Evolutionary conservation across 2,113 vertebrate genomes (phyloP).

Genomic region (Brachionichthys hirsutus): DNA sequence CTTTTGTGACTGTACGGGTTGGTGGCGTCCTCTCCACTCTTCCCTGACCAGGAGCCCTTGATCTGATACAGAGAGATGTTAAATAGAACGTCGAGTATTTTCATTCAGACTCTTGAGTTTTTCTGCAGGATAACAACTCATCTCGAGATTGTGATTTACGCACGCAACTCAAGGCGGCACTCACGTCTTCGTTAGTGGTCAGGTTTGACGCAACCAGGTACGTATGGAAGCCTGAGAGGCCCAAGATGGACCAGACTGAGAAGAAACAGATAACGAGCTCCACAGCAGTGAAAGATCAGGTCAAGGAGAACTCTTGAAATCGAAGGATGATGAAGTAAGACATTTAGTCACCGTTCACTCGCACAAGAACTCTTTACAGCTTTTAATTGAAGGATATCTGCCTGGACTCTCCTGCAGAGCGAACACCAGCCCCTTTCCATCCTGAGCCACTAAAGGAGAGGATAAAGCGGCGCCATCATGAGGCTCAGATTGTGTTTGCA

Average conservation of each 20-base stretch:
- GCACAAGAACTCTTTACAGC: background rate
- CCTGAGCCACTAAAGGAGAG: slow-evolving; percentile 81
- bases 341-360: background rate
- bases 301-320: slow-evolving; percentile 79
- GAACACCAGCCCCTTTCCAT: slow-evolving; percentile 79
- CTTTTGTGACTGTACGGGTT: slow-evolving; percentile 95
- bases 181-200: slow-evolving; percentile 96
- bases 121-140: background rate
- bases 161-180: slow-evolving; percentile 57
- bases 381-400: slow-evolving; percentile 91
- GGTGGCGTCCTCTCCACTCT: slow-evolving; percentile 84
- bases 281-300: slow-evolving; percentile 80
- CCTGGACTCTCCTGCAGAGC: slow-evolving; percentile 91
- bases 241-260: slow-evolving; percentile 97
- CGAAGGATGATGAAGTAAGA: background rate
- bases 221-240: slow-evolving; percentile 98
- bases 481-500: no score
- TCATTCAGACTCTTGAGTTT: background rate
- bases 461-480: background rate
- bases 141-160: no score
- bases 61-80: slow-evolving; percentile 74
- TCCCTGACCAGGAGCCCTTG: slow-evolving; percentile 95
- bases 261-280: slow-evolving; percentile 96
- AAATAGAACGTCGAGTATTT: background rate
- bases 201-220: slow-evolving; percentile 94